These are phyloP conservation scores for Apantesis nais DNA, from an alignment of 2,888 invertebrate genomes.

Conservation along the genomic window DNA sequence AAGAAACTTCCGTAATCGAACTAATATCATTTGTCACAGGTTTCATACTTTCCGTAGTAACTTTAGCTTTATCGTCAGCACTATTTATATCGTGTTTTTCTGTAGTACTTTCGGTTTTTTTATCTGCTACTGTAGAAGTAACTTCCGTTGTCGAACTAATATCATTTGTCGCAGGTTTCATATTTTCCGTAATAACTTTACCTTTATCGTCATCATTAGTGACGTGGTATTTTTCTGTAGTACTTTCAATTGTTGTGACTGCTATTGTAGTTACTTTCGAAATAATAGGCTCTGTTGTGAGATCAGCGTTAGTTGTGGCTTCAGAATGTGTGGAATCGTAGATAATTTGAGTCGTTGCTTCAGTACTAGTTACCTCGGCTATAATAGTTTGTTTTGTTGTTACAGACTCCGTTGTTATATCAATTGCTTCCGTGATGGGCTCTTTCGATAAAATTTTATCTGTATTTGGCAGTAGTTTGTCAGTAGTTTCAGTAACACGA, in stretches of 20 bases:
- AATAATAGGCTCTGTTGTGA: neutral
- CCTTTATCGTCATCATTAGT: neutral
- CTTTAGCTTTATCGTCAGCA: conserved; percentile 26
- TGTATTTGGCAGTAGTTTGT: neutral
- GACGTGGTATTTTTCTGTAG: neutral
- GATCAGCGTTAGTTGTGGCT: neutral
- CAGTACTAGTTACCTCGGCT: neutral
- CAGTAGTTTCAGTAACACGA: neutral
- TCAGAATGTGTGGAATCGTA: neutral
- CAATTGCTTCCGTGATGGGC: neutral
- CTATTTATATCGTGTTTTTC: conserved; percentile 33
- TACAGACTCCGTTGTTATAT: neutral
- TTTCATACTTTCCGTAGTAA: neutral
- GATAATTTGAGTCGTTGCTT: neutral
- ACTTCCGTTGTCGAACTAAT: neutral
- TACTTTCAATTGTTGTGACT: neutral
- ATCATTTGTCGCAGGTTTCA: neutral
- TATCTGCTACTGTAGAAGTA: neutral
- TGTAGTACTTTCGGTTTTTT: neutral
- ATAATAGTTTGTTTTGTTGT: neutral
- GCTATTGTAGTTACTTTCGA: neutral
- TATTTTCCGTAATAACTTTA: neutral
- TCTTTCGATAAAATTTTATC: neutral
- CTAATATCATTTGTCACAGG: neutral
- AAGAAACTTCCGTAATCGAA: neutral